phyloP scores from a whole-genome alignment of 2,888 invertebrate species.

The Timandra comae region DNA sequence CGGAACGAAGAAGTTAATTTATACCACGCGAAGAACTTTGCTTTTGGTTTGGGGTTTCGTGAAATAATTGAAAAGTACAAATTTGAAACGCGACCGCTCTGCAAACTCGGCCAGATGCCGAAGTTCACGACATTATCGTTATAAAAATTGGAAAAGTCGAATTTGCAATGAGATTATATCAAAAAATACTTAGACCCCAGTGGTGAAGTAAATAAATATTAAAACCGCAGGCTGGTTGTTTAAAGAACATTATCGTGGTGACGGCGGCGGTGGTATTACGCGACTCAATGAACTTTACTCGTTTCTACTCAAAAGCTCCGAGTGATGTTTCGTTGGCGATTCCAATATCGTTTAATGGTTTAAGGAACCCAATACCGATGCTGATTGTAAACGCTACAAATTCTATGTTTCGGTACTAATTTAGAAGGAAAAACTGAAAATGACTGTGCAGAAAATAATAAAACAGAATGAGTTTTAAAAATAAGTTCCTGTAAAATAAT shows the following conservation, averaged over 20 bases:
- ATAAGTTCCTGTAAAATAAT: slow-evolving; percentile 4
- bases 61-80: slow-evolving; percentile 55
- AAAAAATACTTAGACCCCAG: slow-evolving; percentile 31
- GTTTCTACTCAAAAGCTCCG: slow-evolving; percentile 27
- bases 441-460: slow-evolving; percentile 1
- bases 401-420: not conserved
- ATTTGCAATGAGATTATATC: slow-evolving; percentile 35
- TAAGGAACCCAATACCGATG: slow-evolving; percentile 7
- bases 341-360: slow-evolving; percentile 31
- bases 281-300: slow-evolving; percentile 41
- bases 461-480: not conserved
- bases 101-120: slow-evolving; percentile 31
- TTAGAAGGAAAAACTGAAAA: slow-evolving; percentile 5
- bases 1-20: slow-evolving; percentile 48
- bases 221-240: slow-evolving; percentile 40
- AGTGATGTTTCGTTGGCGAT: slow-evolving; percentile 29
- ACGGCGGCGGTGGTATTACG: slow-evolving; percentile 33
- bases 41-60: slow-evolving; percentile 36
- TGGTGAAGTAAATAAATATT: slow-evolving; percentile 39
- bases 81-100: slow-evolving; percentile 37
- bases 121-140: slow-evolving; percentile 47
- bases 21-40: slow-evolving; percentile 41
- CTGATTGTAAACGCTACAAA: slow-evolving; percentile 5
- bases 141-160: slow-evolving; percentile 46
- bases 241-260: slow-evolving; percentile 40